Percentiles rank a stretch among this genome's conserved stretches.
These are phyloP conservation scores for Raja brachyura DNA, from an alignment of 2,113 vertebrate species.

Conservation along the genomic window DNA sequence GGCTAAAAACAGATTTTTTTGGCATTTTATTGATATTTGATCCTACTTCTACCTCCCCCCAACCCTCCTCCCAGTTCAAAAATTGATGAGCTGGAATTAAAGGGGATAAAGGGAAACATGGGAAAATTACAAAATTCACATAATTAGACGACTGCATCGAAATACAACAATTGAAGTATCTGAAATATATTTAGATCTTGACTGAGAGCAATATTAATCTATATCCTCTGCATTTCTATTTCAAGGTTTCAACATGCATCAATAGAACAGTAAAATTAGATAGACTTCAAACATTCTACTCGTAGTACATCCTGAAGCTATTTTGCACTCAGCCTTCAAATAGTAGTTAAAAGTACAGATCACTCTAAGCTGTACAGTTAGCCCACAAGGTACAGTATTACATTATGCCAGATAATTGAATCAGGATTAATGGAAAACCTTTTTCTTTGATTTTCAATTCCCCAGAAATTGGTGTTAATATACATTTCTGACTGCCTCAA, in stretches of 20 bases:
- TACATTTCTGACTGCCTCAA: background rate
- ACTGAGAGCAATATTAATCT: background rate
- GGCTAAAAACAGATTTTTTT: too few species aligned
- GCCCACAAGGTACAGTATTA: conserved; percentile 15
- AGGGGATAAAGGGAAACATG: background rate
- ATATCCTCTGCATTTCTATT: background rate
- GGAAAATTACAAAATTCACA: background rate
- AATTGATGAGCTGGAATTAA: too few species aligned
- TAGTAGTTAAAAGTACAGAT: conserved; percentile 25
- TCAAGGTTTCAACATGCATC: conserved; percentile 1
- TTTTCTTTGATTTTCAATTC: conserved; percentile 29
- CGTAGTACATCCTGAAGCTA: conserved; percentile 25
- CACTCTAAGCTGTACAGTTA: conserved; percentile 18
- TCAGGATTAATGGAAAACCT: background rate
- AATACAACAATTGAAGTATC: background rate
- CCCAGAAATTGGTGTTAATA: conserved; percentile 15
- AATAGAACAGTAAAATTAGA: background rate
- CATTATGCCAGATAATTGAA: conserved; percentile 27
- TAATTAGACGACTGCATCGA: background rate
- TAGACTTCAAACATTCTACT: background rate
- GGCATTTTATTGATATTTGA: too few species aligned
- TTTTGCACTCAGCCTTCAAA: background rate
- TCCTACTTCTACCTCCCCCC: too few species aligned
- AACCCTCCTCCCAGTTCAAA: too few species aligned
- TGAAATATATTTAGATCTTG: background rate